Percentiles rank a stretch among this genome's conserved stretches.
phyloP scores from a whole-genome alignment of 2,888 invertebrate species.

The Oxystoma pomonae region DNA sequence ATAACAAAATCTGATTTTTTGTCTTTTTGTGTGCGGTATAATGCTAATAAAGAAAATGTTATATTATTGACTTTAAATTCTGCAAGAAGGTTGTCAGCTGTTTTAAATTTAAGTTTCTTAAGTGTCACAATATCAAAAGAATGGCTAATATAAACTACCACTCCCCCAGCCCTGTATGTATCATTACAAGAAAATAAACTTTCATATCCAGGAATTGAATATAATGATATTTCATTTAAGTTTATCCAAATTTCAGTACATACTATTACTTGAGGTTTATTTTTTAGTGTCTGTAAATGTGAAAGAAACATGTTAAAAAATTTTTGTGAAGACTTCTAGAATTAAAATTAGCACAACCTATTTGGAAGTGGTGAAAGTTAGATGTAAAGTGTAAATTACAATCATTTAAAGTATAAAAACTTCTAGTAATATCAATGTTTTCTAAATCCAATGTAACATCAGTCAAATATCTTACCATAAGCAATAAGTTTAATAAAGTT shows the following conservation, averaged over 20 bases:
- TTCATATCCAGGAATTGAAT: background rate
- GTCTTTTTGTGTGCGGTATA: background rate
- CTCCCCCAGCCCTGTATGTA: background rate
- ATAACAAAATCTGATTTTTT: background rate
- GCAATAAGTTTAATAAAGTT: background rate
- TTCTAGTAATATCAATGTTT: background rate
- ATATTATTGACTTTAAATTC: background rate
- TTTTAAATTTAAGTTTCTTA: background rate
- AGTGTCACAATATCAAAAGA: background rate
- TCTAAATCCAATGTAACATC: background rate
- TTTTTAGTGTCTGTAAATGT: background rate
- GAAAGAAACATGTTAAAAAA: background rate
- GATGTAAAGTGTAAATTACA: background rate
- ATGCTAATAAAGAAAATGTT: background rate
- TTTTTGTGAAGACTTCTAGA: background rate
- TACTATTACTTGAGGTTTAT: background rate
- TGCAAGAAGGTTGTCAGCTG: background rate
- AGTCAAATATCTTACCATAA: background rate
- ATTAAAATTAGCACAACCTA: background rate
- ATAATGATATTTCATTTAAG: background rate
- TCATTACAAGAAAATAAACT: background rate
- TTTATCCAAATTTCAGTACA: background rate
- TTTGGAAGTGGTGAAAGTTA: background rate
- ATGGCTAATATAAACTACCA: background rate
- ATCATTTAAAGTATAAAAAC: background rate